phyloP scores from a whole-genome alignment of 2,888 invertebrate genomes.

The Bhutanitis thaidina region DNA sequence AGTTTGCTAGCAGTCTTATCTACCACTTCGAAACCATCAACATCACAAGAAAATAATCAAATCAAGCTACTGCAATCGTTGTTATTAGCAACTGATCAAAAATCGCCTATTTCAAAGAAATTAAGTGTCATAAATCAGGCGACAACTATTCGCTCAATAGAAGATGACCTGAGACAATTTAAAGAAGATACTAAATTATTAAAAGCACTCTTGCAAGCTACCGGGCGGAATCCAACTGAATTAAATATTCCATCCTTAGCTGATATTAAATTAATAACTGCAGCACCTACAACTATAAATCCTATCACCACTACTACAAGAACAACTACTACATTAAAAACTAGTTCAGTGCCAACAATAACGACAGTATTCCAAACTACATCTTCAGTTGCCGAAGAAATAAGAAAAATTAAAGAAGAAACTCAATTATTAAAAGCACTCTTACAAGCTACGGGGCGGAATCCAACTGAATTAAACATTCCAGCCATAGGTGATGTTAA shows the following conservation, averaged over 20 bases:
- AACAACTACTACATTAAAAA: conserved; percentile 20
- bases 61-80: conserved; percentile 56
- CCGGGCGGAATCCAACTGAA: conserved; percentile 61
- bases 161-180: conserved; percentile 68
- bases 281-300: conserved; percentile 30
- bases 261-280: conserved; percentile 31
- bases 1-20: conserved; percentile 28
- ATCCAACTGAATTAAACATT: conserved; percentile 59
- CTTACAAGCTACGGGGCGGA: conserved; percentile 65
- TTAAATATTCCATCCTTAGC: conserved; percentile 60
- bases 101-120: conserved; percentile 32
- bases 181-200: conserved; percentile 70
- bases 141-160: conserved; percentile 57
- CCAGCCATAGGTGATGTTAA: conserved; percentile 50
- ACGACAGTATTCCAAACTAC: no score
- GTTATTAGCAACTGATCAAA: conserved; percentile 46
- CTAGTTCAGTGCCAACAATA: conserved; percentile 27
- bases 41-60: conserved; percentile 34
- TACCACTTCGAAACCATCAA: conserved; percentile 25
- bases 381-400: no score
- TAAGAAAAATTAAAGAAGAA: conserved; percentile 70
- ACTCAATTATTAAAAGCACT: conserved; percentile 66
- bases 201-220: conserved; percentile 65
- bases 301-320: conserved; percentile 27
- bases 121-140: conserved; percentile 36